Conservation (phyloP, 2,113 vertebrate genomes). For the Archocentrus centrarchus region DNA sequence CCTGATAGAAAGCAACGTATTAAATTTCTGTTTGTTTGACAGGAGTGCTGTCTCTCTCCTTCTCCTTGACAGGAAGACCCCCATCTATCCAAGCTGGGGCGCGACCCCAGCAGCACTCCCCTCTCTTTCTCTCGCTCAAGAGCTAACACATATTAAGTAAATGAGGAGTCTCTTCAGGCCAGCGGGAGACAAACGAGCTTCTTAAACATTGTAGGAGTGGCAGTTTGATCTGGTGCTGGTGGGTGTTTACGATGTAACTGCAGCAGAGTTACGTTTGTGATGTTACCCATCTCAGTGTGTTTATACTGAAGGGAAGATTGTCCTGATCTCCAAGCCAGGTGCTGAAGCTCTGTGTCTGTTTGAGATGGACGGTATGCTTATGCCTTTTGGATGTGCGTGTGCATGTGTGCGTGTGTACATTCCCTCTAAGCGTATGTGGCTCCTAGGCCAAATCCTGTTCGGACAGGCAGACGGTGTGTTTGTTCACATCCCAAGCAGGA, state of each 20-base stretch:
- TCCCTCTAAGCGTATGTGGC: slow-evolving; percentile 35
- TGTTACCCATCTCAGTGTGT: slow-evolving; percentile 67
- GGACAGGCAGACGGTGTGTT: slow-evolving; percentile 30
- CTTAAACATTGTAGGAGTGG: slow-evolving; percentile 88
- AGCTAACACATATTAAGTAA: slow-evolving; percentile 97
- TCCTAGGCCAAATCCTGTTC: slow-evolving; percentile 34
- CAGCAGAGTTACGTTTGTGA: slow-evolving; percentile 81
- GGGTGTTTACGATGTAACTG: slow-evolving; percentile 89
- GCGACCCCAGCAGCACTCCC: slow-evolving; percentile 89
- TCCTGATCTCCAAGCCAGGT: slow-evolving; percentile 44
- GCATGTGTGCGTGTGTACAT: slow-evolving; percentile 18
- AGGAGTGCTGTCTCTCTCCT: slow-evolving; percentile 92
- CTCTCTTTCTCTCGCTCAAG: slow-evolving; percentile 85
- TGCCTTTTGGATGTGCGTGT: slow-evolving; percentile 15
- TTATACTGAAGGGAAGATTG: slow-evolving; percentile 58
- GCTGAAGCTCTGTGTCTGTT: slow-evolving; percentile 47
- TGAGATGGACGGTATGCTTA: slow-evolving; percentile 18
- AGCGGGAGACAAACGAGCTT: slow-evolving; percentile 80
- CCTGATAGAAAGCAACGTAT: slow-evolving; percentile 92
- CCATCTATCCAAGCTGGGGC: slow-evolving; percentile 92
- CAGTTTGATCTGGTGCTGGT: slow-evolving; percentile 89
- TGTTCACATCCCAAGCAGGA: slow-evolving; percentile 53
- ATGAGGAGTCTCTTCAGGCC: slow-evolving; percentile 89
- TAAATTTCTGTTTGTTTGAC: slow-evolving; percentile 99
- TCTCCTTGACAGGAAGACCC: slow-evolving; percentile 90